These are phyloP conservation scores for Nomada lathburiana DNA, from an alignment of 2,888 invertebrate genomes.

Conservation along the genomic window DNA sequence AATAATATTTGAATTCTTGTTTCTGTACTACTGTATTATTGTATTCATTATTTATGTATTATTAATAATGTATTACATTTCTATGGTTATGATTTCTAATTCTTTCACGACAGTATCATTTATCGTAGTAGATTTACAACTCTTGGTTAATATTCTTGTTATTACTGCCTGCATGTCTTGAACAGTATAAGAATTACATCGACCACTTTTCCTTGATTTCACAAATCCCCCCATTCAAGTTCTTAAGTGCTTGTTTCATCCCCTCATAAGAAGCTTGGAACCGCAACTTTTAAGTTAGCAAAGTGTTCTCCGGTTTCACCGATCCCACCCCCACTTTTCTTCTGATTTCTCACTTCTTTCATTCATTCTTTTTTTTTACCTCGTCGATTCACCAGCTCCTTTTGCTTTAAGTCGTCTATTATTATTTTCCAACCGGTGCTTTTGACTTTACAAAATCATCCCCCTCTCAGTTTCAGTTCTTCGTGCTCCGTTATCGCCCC, in stretches of 20 bases:
- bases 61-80: no score
- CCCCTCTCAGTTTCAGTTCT: not conserved
- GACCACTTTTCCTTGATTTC: not conserved
- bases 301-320: slow-evolving; percentile 8
- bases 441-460: not conserved
- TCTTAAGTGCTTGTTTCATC: not conserved
- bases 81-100: no score
- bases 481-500: not conserved
- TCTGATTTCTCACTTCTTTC: not conserved
- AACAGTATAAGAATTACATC: no score
- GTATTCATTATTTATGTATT: no score
- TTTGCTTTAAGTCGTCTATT: not conserved
- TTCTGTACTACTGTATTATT: no score
- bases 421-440: not conserved
- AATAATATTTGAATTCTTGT: no score
- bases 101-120: no score
- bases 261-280: not conserved
- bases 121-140: no score
- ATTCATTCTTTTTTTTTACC: no score
- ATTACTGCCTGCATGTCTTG: no score
- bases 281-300: not conserved
- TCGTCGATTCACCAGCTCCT: not conserved
- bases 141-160: no score
- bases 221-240: not conserved
- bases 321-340: not conserved